phyloP scores from a whole-genome alignment of 2,113 vertebrate species.

The Neolamprologus toae region DNA sequence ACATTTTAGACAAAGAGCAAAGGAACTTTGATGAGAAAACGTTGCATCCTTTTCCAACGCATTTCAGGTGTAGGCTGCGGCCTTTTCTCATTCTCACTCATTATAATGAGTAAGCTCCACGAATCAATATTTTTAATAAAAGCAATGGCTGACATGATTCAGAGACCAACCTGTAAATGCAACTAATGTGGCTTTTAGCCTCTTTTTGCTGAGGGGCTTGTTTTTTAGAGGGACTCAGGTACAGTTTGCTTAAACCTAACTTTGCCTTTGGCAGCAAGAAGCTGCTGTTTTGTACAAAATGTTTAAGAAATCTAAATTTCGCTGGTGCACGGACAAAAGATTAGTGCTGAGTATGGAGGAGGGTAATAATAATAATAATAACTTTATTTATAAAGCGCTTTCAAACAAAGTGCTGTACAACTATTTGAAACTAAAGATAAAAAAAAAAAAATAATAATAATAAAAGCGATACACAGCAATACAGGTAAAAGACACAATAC shows the following conservation, averaged over 20 bases:
- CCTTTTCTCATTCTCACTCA: neutral
- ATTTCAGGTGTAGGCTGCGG: neutral
- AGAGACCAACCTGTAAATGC: neutral
- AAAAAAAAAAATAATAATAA: too few relatives aligned
- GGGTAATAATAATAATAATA: too few relatives aligned
- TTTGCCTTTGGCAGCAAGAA: neutral
- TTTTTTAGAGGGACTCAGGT: neutral
- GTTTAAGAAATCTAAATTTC: neutral
- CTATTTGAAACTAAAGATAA: too few relatives aligned
- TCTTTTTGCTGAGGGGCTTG: neutral
- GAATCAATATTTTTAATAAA: neutral
- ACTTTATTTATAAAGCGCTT: too few relatives aligned
- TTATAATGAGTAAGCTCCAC: neutral
- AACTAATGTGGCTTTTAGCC: neutral
- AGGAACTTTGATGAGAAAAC: neutral
- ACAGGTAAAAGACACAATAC: too few relatives aligned
- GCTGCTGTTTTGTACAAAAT: neutral
- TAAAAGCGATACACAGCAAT: rapidly evolving
- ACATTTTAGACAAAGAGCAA: neutral
- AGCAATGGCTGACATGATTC: neutral
- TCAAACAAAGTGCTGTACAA: too few relatives aligned
- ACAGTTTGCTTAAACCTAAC: neutral
- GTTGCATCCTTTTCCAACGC: rapidly evolving
- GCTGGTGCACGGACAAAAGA: neutral
- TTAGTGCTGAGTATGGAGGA: neutral